Conservation (phyloP, 1,140 invertebrate genomes). For the Drosophila takahashii region DNA sequence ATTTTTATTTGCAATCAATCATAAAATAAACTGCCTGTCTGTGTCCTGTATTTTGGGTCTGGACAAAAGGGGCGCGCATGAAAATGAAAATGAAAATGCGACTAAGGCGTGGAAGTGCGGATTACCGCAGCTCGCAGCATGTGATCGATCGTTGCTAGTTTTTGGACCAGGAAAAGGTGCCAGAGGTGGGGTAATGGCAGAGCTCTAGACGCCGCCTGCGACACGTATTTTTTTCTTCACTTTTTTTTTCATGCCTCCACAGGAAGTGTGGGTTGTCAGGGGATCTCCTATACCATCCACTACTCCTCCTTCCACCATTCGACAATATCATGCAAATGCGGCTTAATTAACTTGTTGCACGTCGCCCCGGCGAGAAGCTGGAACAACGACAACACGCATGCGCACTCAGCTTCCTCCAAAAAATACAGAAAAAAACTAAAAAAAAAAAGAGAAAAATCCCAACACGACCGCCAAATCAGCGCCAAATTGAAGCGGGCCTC, state of each 20-base stretch:
- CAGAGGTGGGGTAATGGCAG: conserved; percentile 14
- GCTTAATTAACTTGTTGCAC: conserved; percentile 83
- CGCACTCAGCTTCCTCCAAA: conserved; percentile 55
- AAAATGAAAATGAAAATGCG: conserved; percentile 78
- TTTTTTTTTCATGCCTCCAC: conserved; percentile 32
- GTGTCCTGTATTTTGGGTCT: conserved; percentile 56
- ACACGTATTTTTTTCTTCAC: conserved; percentile 64
- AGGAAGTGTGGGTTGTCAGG: conserved; percentile 77
- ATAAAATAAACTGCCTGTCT: conserved; percentile 81
- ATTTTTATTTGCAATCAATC: conserved; percentile 84
- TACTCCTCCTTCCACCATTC: conserved; percentile 4
- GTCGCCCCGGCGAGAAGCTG: conserved; percentile 56
- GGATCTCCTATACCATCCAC: conserved; percentile 10
- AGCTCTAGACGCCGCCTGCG: conserved; percentile 65
- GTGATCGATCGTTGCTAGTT: conserved; percentile 72
- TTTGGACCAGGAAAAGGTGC: conserved; percentile 1
- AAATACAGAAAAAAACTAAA: conserved; percentile 27
- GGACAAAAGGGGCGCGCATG: conserved; percentile 73
- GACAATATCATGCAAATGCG: conserved; percentile 74
- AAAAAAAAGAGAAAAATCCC: conserved; percentile 21
- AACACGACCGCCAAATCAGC: conserved; percentile 79
- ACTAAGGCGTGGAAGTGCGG: conserved; percentile 80
- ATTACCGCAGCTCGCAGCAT: conserved; percentile 81
- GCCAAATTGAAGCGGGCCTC: conserved; percentile 77
- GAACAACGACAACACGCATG: conserved; percentile 69